phyloP scores from a whole-genome alignment of 2,113 vertebrate species.

The Papio anubis region DNA sequence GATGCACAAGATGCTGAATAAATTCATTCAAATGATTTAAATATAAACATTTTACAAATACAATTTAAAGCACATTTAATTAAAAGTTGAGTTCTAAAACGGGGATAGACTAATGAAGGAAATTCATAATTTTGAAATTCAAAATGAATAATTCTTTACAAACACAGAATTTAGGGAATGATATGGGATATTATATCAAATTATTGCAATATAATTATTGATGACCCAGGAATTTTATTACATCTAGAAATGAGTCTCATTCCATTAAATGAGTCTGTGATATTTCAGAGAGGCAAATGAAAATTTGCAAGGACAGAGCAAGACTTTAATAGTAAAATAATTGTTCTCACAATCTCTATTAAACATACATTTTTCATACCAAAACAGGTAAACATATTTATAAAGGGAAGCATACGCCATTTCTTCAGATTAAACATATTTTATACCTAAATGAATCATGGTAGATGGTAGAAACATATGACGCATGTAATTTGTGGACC shows the following conservation, averaged over 20 bases:
- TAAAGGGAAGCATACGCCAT: background rate
- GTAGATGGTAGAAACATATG: background rate
- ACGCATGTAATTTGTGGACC: background rate
- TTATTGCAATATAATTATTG: background rate
- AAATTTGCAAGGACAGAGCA: conserved; percentile 11
- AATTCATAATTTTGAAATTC: background rate
- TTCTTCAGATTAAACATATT: background rate
- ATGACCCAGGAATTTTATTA: background rate
- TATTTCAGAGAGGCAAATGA: background rate
- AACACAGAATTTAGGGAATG: background rate
- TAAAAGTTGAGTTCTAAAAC: background rate
- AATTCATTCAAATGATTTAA: background rate
- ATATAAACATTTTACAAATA: background rate
- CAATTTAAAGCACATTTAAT: background rate
- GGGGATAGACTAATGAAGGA: background rate
- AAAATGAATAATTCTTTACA: conserved; percentile 20
- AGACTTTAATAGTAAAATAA: background rate
- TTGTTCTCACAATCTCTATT: background rate
- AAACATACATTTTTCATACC: background rate
- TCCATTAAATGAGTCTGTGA: background rate
- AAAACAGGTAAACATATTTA: background rate
- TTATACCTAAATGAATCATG: background rate
- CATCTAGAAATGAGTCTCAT: background rate
- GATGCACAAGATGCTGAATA: background rate
- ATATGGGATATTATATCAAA: background rate